phyloP scores from a whole-genome alignment of 2,113 vertebrate species.

The Ivindomyrus marchei region DNA sequence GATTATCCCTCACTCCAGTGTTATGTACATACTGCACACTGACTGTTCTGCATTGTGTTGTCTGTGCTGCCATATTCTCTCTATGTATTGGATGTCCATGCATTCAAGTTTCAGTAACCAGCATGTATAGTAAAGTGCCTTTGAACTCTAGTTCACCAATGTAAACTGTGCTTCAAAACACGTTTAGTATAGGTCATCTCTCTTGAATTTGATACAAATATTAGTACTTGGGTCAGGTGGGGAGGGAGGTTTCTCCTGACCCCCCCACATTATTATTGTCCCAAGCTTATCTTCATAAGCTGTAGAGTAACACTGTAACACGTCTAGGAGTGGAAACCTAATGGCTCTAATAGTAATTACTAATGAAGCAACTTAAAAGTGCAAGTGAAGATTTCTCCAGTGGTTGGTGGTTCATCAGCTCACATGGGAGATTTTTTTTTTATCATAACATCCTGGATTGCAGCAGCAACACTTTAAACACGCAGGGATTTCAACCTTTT shows the following conservation, averaged over 20 bases:
- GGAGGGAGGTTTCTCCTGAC: no score
- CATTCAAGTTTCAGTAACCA: not conserved
- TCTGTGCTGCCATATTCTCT: not conserved
- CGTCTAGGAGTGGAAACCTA: not conserved
- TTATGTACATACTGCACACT: not conserved
- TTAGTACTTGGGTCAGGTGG: not conserved
- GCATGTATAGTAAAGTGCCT: not conserved
- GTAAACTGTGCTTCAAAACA: not conserved
- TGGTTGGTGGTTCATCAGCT: not conserved
- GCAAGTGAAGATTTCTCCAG: not conserved
- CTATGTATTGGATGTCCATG: not conserved
- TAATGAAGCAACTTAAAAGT: not conserved
- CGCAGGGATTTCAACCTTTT: not conserved
- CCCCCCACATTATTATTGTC: not conserved
- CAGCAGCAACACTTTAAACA: not conserved
- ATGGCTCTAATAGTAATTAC: not conserved
- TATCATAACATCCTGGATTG: not conserved
- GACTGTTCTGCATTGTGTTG: not conserved
- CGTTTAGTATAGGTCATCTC: not conserved
- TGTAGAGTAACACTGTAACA: not conserved
- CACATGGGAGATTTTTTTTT: not conserved
- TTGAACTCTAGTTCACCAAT: not conserved
- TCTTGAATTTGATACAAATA: slow-evolving; percentile 29
- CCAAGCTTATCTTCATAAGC: not conserved
- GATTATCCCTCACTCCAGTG: not conserved